Conservation (phyloP, 2,113 vertebrate species). For the Cichladusa arquata region DNA sequence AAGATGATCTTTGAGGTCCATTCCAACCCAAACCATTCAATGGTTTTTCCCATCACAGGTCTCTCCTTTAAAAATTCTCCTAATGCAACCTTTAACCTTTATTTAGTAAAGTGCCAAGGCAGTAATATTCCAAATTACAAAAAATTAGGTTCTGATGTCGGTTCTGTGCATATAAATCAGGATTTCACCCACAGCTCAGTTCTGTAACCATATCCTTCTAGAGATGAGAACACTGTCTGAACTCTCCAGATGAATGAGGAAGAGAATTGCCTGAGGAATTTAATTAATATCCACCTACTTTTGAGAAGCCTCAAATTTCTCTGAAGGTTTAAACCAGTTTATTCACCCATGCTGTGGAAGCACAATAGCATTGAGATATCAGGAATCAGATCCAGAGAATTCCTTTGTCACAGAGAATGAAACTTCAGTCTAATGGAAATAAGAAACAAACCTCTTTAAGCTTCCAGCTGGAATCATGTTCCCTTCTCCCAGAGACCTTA, state of each 20-base stretch:
- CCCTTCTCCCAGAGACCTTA: background rate
- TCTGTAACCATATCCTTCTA: background rate
- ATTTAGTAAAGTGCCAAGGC: background rate
- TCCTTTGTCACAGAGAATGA: background rate
- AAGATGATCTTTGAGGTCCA: background rate
- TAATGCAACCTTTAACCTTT: fast-evolving
- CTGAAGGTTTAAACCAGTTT: background rate
- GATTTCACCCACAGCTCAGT: background rate
- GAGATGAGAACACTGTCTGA: background rate
- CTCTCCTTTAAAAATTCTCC: background rate
- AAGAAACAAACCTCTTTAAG: background rate
- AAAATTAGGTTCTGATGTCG: background rate
- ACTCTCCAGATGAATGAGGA: background rate
- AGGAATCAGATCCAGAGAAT: background rate
- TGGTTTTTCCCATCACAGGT: background rate
- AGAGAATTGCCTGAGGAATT: background rate
- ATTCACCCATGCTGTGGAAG: background rate
- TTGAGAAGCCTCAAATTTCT: background rate
- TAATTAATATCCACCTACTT: background rate
- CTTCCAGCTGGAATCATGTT: background rate
- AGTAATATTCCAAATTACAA: background rate
- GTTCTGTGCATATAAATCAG: background rate
- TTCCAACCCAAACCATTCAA: background rate
- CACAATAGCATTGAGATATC: background rate
- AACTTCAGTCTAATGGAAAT: background rate